Evolutionary conservation across 2,888 invertebrate species (phyloP).

Genomic region (Chydorus sphaericus): DNA sequence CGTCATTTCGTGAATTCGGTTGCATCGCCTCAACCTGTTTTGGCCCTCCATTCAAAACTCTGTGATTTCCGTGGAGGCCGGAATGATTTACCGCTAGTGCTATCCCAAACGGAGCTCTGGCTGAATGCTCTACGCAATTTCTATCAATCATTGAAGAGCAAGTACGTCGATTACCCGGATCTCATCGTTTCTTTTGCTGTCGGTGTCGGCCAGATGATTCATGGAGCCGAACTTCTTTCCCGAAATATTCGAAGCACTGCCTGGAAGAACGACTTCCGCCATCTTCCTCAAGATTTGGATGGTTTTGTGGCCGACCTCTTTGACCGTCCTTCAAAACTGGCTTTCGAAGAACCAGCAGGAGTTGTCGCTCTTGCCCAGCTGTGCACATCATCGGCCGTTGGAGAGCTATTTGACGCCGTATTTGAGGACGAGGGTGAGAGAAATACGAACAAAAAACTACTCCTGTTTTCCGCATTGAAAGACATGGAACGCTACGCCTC

Average conservation of each 20-base stretch:
- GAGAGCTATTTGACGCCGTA: not conserved
- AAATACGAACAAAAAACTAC: conserved; percentile 9
- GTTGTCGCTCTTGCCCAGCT: not conserved
- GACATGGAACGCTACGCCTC: conserved; percentile 49
- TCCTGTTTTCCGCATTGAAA: conserved; percentile 39
- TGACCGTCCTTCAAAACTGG: not conserved
- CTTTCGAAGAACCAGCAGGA: not conserved
- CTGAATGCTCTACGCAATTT: conserved; percentile 40
- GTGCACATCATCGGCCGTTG: not conserved
- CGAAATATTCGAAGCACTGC: not conserved
- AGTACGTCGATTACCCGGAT: conserved; percentile 54
- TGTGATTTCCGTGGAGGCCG: conserved; percentile 5
- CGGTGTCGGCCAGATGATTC: conserved; percentile 27
- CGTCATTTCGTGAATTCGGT: conserved; percentile 33
- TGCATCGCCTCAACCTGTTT: conserved; percentile 19
- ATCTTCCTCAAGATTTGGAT: not conserved
- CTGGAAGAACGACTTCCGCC: not conserved
- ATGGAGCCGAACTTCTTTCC: not conserved
- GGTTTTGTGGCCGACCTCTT: conserved; percentile 2
- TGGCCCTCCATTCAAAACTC: conserved; percentile 13
- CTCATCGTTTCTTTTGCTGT: conserved; percentile 53
- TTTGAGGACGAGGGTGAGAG: not conserved
- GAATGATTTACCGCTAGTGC: not conserved
- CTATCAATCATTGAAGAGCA: conserved; percentile 20
- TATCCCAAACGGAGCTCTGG: conserved; percentile 36